Conservation (phyloP, 2,797 vertebrate species). For the Oophaga sylvatica region DNA sequence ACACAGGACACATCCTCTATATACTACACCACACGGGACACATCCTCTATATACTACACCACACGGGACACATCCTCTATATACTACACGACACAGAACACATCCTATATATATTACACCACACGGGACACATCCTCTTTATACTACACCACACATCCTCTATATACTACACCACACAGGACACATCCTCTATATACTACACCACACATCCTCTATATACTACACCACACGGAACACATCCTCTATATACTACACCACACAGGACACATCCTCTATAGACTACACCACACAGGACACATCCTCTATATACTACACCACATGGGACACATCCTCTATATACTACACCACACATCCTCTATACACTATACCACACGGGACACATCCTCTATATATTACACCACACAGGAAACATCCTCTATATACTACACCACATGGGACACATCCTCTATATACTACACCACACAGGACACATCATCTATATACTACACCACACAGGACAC, state of each 20-base stretch:
- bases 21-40: no score
- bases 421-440: not conserved
- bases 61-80: no score
- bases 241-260: conserved; percentile 1
- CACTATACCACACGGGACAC: not conserved
- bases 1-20: no score
- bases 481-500: not conserved
- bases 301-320: not conserved
- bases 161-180: no score
- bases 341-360: not conserved
- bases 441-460: not conserved
- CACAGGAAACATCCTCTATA: no score
- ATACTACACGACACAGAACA: no score
- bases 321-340: not conserved
- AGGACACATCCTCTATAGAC: no score
- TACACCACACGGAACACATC: not conserved
- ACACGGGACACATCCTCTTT: no score
- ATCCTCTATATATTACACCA: not conserved
- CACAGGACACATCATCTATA: no score
- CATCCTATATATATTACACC: no score
- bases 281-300: not conserved
- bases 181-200: not conserved
- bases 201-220: not conserved
- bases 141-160: no score
- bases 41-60: no score